phyloP scores from a whole-genome alignment of 2,797 vertebrate genomes.

The Malurus leucopterus region DNA sequence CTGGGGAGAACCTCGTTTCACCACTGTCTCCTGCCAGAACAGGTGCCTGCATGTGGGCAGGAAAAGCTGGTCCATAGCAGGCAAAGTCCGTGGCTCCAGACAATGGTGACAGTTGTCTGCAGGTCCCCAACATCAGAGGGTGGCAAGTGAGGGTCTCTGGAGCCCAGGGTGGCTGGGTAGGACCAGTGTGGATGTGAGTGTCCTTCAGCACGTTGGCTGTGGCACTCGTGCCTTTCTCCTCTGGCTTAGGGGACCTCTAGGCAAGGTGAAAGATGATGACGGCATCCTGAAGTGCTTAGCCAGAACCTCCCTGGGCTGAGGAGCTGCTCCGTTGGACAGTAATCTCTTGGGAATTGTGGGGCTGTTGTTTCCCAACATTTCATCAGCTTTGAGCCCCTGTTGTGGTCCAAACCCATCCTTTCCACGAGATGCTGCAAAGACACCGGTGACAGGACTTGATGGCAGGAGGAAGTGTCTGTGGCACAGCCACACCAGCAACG shows the following conservation, averaged over 20 bases:
- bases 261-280: background rate
- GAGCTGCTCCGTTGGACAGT: rapidly evolving
- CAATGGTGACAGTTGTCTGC: rapidly evolving
- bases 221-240: background rate
- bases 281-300: background rate
- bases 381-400: background rate
- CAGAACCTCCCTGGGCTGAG: background rate
- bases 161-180: background rate
- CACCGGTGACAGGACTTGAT: rapidly evolving
- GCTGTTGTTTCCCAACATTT: background rate
- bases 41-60: background rate
- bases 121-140: background rate
- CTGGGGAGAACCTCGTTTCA: rapidly evolving
- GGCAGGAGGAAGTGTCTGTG: background rate
- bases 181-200: rapidly evolving
- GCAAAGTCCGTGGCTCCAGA: background rate
- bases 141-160: background rate
- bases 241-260: background rate
- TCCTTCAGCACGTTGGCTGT: background rate
- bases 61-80: background rate
- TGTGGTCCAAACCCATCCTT: background rate
- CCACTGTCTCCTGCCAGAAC: background rate
- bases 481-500: background rate
- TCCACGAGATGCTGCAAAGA: background rate
- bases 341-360: background rate